Conservation (phyloP, 2,797 vertebrate species). For the Lepilemur ruficaudatus region DNA sequence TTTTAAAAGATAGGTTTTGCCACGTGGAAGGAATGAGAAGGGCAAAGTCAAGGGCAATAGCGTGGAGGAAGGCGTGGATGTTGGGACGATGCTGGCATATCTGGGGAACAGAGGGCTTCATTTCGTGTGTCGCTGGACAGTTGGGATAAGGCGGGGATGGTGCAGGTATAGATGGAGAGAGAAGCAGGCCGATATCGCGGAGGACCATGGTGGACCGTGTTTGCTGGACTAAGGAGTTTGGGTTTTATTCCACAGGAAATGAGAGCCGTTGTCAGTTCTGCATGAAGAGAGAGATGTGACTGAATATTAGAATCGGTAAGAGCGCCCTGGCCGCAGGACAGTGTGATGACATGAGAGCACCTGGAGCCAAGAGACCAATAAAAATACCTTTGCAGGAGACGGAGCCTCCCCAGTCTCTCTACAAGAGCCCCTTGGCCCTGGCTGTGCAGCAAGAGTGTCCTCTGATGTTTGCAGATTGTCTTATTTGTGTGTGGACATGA, state of each 20-base stretch:
- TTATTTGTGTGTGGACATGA: background rate
- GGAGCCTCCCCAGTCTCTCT: background rate
- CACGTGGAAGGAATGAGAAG: background rate
- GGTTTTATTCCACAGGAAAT: background rate
- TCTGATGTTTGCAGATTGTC: background rate
- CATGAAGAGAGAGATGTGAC: fast-evolving
- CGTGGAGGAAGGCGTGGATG: too few species aligned
- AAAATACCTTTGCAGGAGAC: background rate
- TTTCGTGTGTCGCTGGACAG: background rate
- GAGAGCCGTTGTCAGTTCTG: background rate
- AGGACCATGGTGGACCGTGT: background rate
- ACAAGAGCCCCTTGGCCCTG: background rate
- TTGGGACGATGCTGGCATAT: background rate
- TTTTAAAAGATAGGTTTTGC: background rate
- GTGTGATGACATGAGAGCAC: background rate
- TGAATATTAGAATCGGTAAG: background rate
- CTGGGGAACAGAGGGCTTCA: background rate
- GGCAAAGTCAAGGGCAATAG: background rate
- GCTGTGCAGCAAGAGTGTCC: background rate
- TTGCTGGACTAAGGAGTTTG: background rate
- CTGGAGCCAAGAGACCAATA: background rate
- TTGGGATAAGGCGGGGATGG: background rate
- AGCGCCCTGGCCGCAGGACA: fast-evolving
- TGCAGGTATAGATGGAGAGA: background rate
- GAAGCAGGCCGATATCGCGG: background rate